phyloP scores from a whole-genome alignment of 2,113 vertebrate genomes.

The Nothobranchius kuhntae region DNA sequence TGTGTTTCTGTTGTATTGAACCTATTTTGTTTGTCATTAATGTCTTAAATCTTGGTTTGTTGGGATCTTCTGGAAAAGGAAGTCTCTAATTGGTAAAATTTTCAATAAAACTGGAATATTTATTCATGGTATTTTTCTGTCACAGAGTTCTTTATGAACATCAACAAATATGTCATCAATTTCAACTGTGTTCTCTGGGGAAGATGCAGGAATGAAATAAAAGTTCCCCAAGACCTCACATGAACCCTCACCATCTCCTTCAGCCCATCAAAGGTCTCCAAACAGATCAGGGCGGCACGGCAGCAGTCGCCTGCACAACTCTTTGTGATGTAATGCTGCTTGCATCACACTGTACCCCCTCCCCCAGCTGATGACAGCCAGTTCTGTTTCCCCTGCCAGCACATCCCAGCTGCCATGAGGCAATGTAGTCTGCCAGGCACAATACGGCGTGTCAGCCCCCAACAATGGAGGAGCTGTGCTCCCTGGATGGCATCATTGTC shows the following conservation, averaged over 20 bases:
- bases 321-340: conserved; percentile 70
- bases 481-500: conserved; percentile 75
- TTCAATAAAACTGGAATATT: too few relatives aligned
- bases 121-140: too few relatives aligned
- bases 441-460: conserved; percentile 70
- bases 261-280: conserved; percentile 22
- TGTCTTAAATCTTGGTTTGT: too few relatives aligned
- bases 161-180: not conserved
- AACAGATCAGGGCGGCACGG: conserved; percentile 14
- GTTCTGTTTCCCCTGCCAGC: conserved; percentile 74
- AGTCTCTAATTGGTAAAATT: too few relatives aligned
- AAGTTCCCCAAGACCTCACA: conserved; percentile 9
- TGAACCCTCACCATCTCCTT: conserved; percentile 38
- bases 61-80: too few relatives aligned
- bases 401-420: conserved; percentile 77
- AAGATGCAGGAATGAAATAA: not conserved
- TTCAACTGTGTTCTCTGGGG: not conserved
- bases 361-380: conserved; percentile 73
- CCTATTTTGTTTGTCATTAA: too few relatives aligned
- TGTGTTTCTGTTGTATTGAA: too few relatives aligned
- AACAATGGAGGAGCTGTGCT: conserved; percentile 76
- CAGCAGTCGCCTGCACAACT: conserved; percentile 28
- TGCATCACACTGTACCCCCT: conserved; percentile 70
- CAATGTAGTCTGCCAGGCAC: conserved; percentile 77
- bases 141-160: too few relatives aligned